Evolutionary conservation across 2,797 vertebrate genomes (phyloP).

Genomic region (Carcharodon carcharias): DNA sequence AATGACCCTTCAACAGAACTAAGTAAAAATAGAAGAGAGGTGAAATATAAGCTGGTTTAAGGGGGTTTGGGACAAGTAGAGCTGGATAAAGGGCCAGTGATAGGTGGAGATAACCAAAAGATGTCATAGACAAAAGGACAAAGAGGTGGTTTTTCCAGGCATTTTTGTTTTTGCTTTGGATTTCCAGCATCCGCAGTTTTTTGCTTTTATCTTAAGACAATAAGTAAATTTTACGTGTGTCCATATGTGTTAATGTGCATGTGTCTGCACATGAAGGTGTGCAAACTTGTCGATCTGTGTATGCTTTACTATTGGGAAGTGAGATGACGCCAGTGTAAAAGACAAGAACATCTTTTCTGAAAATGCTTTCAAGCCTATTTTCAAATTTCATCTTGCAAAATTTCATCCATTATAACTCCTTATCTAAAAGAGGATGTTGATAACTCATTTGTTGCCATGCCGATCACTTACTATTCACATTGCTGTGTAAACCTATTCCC

Average conservation of each 20-base stretch:
- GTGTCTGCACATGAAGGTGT: background rate
- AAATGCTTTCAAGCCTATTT: background rate
- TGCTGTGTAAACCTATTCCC: background rate
- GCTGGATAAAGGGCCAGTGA: too few relatives aligned
- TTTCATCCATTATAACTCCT: background rate
- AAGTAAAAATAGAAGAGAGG: too few relatives aligned
- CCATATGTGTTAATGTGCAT: background rate
- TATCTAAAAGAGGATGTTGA: background rate
- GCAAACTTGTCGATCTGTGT: too few relatives aligned
- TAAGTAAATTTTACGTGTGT: background rate
- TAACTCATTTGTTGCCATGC: slow-evolving; percentile 4
- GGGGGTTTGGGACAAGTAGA: too few relatives aligned
- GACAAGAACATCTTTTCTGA: background rate
- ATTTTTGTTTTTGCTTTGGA: too few relatives aligned
- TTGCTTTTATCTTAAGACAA: too few relatives aligned
- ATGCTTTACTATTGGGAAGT: background rate
- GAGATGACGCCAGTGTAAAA: background rate
- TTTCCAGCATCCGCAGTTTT: too few relatives aligned
- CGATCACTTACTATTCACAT: background rate
- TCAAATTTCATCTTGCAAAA: background rate
- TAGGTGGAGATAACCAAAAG: too few relatives aligned
- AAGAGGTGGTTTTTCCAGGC: too few relatives aligned
- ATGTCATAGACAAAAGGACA: too few relatives aligned
- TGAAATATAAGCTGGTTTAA: too few relatives aligned
- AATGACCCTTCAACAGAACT: too few relatives aligned